These are phyloP conservation scores for Tetheella fluctuosa DNA, from an alignment of 2,888 invertebrate species.

Conservation along the genomic window DNA sequence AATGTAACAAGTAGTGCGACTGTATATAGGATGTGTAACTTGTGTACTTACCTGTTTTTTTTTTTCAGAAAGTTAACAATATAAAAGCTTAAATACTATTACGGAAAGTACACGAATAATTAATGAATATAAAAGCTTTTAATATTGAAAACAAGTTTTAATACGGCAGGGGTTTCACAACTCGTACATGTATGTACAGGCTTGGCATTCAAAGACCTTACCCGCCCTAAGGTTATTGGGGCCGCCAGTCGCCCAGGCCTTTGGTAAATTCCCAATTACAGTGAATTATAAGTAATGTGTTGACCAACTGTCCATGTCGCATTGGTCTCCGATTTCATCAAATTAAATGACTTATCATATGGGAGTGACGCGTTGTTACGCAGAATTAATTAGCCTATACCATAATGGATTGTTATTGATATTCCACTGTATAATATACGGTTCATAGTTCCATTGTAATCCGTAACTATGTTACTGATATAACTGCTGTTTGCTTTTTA, in stretches of 20 bases:
- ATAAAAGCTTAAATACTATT: too few species aligned
- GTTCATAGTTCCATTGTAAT: not conserved
- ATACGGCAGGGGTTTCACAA: too few species aligned
- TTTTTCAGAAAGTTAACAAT: too few species aligned
- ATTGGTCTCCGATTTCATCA: not conserved
- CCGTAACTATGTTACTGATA: not conserved
- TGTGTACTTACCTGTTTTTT: too few species aligned
- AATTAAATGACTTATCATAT: not conserved
- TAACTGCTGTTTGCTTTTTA: too few species aligned
- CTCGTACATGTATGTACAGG: too few species aligned
- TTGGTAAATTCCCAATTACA: not conserved
- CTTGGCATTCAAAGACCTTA: not conserved
- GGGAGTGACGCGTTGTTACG: not conserved
- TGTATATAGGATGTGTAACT: too few species aligned
- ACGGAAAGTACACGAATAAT: too few species aligned
- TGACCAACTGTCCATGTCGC: not conserved
- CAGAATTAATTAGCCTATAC: not conserved
- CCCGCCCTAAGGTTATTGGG: not conserved
- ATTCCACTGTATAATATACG: not conserved
- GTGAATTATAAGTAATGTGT: not conserved
- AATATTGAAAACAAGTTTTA: too few species aligned
- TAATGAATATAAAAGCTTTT: too few species aligned
- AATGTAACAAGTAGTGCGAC: too few species aligned
- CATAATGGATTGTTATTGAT: not conserved
- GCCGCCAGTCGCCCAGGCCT: not conserved